phyloP scores from a whole-genome alignment of 2,113 vertebrate species.

The Cyanoramphus novaezelandiae region DNA sequence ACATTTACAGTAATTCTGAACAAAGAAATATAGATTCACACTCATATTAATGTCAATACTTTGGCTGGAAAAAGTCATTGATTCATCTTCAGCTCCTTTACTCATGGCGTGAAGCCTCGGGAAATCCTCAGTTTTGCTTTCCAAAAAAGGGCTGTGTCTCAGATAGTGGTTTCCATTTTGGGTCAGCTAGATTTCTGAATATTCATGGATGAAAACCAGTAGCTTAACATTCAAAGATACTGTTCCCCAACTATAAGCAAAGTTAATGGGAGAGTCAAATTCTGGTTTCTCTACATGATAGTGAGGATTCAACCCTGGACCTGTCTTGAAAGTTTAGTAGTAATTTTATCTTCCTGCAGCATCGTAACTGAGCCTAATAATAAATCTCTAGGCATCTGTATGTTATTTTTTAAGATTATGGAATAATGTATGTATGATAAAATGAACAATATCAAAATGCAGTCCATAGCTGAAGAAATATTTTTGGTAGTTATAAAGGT shows the following conservation, averaged over 20 bases:
- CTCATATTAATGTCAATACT: neutral
- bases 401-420: neutral
- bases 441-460: neutral
- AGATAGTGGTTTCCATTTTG: neutral
- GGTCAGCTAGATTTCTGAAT: neutral
- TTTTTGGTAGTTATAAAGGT: neutral
- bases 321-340: neutral
- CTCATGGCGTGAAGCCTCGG: neutral
- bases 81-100: neutral
- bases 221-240: neutral
- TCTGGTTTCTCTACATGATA: neutral
- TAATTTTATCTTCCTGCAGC: neutral
- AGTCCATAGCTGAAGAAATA: neutral
- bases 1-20: conserved; percentile 16
- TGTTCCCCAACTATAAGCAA: neutral
- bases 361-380: neutral
- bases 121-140: neutral
- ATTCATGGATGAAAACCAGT: neutral
- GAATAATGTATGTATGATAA: neutral
- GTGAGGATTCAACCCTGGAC: neutral
- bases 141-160: neutral
- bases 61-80: neutral
- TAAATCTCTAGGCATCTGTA: neutral
- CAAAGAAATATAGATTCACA: conserved; percentile 2
- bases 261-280: neutral